A percentile compares a stretch with the other conserved stretches of the same genome.
Conservation (phyloP, 2,888 invertebrate species). For the Mamestra brassicae region DNA sequence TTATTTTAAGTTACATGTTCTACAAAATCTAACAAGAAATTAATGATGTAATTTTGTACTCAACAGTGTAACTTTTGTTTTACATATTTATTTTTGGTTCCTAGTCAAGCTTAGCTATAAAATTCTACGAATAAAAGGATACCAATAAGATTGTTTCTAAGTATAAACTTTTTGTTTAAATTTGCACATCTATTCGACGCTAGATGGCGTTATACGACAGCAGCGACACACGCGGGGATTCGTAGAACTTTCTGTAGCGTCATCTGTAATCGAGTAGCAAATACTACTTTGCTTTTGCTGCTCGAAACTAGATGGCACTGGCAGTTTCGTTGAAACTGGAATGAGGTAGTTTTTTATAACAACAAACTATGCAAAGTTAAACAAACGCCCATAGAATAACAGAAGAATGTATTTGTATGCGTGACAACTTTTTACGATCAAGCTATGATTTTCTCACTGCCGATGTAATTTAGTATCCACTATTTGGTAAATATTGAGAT, state of each 20-base stretch:
- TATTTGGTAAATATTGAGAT: not conserved
- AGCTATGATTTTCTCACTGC: not conserved
- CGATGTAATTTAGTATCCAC: not conserved
- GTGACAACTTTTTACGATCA: not conserved
- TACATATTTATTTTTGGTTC: not conserved
- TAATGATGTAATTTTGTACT: not conserved
- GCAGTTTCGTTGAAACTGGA: not conserved
- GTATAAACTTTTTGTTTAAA: not conserved
- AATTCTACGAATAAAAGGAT: not conserved
- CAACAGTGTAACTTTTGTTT: not conserved
- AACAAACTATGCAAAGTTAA: not conserved
- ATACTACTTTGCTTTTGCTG: slow-evolving; percentile 45
- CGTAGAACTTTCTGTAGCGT: slow-evolving; percentile 41
- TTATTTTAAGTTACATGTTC: not conserved
- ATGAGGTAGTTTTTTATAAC: not conserved
- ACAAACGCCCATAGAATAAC: not conserved
- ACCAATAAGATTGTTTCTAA: not conserved
- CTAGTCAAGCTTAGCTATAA: too few species aligned
- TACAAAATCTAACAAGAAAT: not conserved
- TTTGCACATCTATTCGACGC: slow-evolving; percentile 69
- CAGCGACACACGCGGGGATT: slow-evolving; percentile 53
- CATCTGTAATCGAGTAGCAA: slow-evolving; percentile 62
- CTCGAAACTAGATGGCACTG: slow-evolving; percentile 65
- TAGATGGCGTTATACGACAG: slow-evolving; percentile 70
- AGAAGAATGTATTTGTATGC: not conserved